phyloP scores from a whole-genome alignment of 64 coral and sea anemone species.

The Actinia equina region DNA sequence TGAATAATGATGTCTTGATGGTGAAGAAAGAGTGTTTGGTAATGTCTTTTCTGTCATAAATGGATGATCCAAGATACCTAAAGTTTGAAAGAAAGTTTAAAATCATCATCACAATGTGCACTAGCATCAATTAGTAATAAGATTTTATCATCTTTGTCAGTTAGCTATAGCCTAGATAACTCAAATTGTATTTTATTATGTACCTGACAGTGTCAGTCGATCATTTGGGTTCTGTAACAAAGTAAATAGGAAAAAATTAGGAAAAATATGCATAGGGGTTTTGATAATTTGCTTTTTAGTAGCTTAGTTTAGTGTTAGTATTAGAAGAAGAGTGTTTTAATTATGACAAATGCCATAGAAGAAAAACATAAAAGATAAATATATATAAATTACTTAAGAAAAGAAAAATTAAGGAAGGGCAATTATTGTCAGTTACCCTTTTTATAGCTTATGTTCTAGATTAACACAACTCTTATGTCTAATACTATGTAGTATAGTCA shows the following conservation, averaged over 20 bases:
- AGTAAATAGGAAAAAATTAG: background rate
- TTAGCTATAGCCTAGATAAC: too few relatives aligned
- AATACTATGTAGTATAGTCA: too few relatives aligned
- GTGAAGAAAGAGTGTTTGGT: constrained; percentile 42
- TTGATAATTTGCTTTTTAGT: too few relatives aligned
- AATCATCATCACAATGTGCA: background rate
- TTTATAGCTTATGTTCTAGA: background rate
- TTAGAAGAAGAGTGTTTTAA: too few relatives aligned
- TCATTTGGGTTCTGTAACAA: constrained; percentile 89
- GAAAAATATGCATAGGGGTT: background rate
- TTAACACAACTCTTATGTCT: too few relatives aligned
- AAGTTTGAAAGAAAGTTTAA: background rate
- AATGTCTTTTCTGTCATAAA: constrained; percentile 86
- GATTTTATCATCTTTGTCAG: background rate
- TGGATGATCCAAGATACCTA: constrained; percentile 98
- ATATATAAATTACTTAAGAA: too few relatives aligned
- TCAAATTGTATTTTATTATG: background rate
- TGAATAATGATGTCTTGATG: constrained; percentile 25
- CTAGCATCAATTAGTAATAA: background rate
- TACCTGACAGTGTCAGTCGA: constrained; percentile 89
- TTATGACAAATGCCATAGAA: too few relatives aligned
- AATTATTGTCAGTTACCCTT: too few relatives aligned
- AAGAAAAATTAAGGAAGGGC: too few relatives aligned
- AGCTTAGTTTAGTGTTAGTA: too few relatives aligned
- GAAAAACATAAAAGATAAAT: too few relatives aligned